These are phyloP conservation scores for Stenopsyche tienmushanensis DNA, from an alignment of 1,140 invertebrate genomes.

Conservation along the genomic window DNA sequence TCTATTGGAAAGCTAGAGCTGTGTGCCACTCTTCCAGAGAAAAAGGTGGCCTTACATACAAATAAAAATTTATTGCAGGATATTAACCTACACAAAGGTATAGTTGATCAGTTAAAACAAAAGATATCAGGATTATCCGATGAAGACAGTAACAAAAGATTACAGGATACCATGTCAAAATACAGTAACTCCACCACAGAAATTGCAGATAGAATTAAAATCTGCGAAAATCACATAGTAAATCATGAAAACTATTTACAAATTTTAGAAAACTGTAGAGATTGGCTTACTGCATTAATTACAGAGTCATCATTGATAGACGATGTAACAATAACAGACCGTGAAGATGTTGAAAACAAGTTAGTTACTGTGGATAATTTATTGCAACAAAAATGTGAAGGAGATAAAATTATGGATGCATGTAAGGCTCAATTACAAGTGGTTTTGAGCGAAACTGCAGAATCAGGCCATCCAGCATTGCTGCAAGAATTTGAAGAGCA, in stretches of 20 bases:
- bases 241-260: slow-evolving; percentile 83
- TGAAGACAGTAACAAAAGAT: slow-evolving; percentile 69
- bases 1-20: slow-evolving; percentile 67
- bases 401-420: slow-evolving; percentile 69
- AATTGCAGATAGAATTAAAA: slow-evolving; percentile 66
- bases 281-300: slow-evolving; percentile 71
- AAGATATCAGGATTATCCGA: slow-evolving; percentile 73
- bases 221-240: slow-evolving; percentile 69
- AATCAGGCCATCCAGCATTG: slow-evolving; percentile 73
- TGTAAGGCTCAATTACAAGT: slow-evolving; percentile 71
- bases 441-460: slow-evolving; percentile 76
- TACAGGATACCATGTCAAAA: slow-evolving; percentile 67
- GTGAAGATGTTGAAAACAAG: slow-evolving; percentile 73
- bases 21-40: slow-evolving; percentile 76
- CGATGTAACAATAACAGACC: slow-evolving; percentile 70
- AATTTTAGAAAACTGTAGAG: slow-evolving; percentile 71
- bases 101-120: slow-evolving; percentile 75
- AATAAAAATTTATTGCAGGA: slow-evolving; percentile 79
- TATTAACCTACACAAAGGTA: slow-evolving; percentile 74
- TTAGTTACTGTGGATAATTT: slow-evolving; percentile 73
- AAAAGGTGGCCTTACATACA: slow-evolving; percentile 78
- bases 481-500: slow-evolving; percentile 75
- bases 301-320: slow-evolving; percentile 65
- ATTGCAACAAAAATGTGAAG: slow-evolving; percentile 70
- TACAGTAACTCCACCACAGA: slow-evolving; percentile 69